Evolutionary conservation across 2,113 vertebrate species (phyloP).

Genomic region (Ciconia stormi): DNA sequence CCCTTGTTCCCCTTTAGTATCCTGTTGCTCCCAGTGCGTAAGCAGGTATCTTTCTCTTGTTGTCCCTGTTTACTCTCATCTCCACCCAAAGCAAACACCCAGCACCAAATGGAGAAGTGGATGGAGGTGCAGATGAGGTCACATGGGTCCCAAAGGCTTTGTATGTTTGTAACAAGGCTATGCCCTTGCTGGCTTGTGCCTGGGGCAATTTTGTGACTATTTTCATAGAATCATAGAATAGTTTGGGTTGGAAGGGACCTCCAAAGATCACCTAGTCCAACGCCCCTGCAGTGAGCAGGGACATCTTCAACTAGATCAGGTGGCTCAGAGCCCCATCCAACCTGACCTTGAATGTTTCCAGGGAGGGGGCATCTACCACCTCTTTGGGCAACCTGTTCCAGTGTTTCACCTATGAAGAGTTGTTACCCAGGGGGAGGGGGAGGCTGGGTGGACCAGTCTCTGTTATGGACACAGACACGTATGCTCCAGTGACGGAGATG

Average conservation of each 20-base stretch:
- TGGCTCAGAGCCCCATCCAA: not conserved
- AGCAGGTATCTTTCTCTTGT: not conserved
- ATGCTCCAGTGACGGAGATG: not conserved
- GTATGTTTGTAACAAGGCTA: not conserved
- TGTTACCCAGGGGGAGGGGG: not conserved
- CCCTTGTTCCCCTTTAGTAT: not conserved
- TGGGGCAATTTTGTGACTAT: not conserved
- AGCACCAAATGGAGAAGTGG: not conserved
- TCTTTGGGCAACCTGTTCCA: not conserved
- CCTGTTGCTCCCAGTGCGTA: not conserved
- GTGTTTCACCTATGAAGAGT: not conserved
- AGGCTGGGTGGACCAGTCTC: not conserved
- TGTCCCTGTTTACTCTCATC: not conserved
- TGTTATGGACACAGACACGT: accelerated
- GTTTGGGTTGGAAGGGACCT: not conserved
- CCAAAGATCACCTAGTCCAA: not conserved
- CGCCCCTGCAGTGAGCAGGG: not conserved
- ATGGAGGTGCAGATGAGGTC: not conserved
- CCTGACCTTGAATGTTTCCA: not conserved
- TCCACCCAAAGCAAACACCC: not conserved
- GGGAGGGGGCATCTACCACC: not conserved
- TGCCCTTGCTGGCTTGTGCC: not conserved
- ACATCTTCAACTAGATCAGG: not conserved
- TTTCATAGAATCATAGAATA: not conserved
- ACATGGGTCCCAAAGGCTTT: not conserved